Evolutionary conservation across 2,113 vertebrate species (phyloP), one percentile per base, ranked within the genome.

Genomic region (Protobothrops mucrosquamatus): DNA sequence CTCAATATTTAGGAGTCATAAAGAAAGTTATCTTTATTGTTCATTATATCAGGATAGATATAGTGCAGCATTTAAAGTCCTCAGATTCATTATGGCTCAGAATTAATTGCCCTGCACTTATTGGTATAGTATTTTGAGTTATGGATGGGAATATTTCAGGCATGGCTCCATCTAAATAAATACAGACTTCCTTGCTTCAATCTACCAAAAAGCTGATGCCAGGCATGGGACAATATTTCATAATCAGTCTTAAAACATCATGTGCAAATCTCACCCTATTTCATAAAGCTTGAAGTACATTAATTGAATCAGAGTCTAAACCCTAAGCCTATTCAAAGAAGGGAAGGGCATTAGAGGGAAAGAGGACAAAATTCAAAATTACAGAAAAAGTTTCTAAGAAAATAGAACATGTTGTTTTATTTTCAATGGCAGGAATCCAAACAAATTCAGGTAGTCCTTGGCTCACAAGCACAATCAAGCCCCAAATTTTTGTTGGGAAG

Each of bases 11-110:
- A 81, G 0, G 69, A 87, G 93, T 95, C 89, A 94, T 81, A 90
- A 46, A 92, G 29, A 86, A 92, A 9, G n/a, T 93, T 93, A 91
- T 91, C 95, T 97, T 96, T 96, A 96, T 95, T 95, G 23, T 64
- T 57, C 93, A 94, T 93, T 93, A 0, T 0, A 93, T 94, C 93
- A 93, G 92, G 81, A 91, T 89, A 1, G 0, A 56, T 90, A 46
- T 55, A 0, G 0, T 89, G 59, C 90, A 74, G 90, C 0, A 0
- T 46, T 61, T 0, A 0, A 95, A 8, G 34, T 8, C 0, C 0
- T 43, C 22, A 15, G 74, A 93, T 87, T 91, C 34, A 94, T 87
- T 69, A 2, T 0, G 90, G 81, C 43, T 92, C 92, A 56, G 91
- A 29, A 34, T 46, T 54, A 20, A 29, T 89, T 59, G 23, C 52